phyloP scores from a whole-genome alignment of 2,888 invertebrate genomes.

The Perizoma flavofasciatum region DNA sequence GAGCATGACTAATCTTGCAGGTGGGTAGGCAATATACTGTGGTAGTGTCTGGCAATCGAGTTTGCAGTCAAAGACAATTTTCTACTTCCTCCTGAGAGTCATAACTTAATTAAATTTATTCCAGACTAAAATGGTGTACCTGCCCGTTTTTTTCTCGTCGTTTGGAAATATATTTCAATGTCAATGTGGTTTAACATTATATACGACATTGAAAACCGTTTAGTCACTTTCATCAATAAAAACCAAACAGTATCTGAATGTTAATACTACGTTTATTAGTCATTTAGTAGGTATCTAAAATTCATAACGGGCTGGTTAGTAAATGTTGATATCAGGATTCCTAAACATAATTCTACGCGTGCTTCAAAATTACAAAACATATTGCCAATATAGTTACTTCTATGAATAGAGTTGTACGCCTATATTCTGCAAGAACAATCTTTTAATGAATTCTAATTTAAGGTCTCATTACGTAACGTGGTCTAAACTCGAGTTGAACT shows the following conservation, averaged over 20 bases:
- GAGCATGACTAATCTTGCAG: slow-evolving; percentile 4
- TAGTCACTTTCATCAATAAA: no score
- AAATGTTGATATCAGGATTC: slow-evolving; percentile 22
- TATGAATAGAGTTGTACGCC: no score
- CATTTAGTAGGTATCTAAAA: slow-evolving; percentile 28
- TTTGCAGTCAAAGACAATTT: slow-evolving; percentile 8
- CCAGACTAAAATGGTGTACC: neutral
- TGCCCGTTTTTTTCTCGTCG: neutral
- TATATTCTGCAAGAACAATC: no score
- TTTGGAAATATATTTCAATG: no score
- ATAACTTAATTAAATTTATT: slow-evolving; percentile 7
- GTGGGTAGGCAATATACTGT: neutral
- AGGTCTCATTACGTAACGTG: no score
- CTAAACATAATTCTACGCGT: slow-evolving; percentile 7
- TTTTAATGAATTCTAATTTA: no score
- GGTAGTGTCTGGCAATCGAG: slow-evolving; percentile 6
- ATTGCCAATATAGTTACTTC: no score
- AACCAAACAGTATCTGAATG: no score
- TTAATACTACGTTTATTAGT: slow-evolving; percentile 8
- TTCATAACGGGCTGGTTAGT: slow-evolving; percentile 30
- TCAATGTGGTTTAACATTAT: no score
- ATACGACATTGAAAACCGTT: no score
- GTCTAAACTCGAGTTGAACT: no score
- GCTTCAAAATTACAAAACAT: neutral
- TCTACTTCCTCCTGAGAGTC: slow-evolving; percentile 10